Base-by-base conservation (phyloP, 1,140 invertebrate species). In the Drosophila nebulosa region DNA sequence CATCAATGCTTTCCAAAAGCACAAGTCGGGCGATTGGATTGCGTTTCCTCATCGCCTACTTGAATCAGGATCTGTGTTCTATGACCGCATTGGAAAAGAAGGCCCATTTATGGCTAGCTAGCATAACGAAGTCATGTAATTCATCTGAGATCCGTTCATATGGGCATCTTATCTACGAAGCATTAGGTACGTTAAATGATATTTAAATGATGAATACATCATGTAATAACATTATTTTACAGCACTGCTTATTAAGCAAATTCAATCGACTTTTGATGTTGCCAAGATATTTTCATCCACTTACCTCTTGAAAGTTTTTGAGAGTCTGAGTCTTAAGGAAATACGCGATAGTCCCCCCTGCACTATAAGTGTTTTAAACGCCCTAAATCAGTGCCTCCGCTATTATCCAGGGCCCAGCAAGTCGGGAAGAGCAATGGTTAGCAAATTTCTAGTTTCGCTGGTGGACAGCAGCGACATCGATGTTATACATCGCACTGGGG, bases 361-460 rank as follows among this genome's bases (percentile, higher is more conserved):
- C 7, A 67, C 69, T 1, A 30, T 71, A 24, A 14, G 58, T 1
- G 26, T 35, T 9, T 26, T 75, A 26, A 71, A 75, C 14, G 35
- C 63, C 4, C 3, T 75, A 18, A 36, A 59, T 3, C 35, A 66
- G 50, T 71, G 72, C 32, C 16, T 75, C 10, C 58, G 58, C 10
- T 63, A 67, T 14, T 75, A 75, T 30, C 68, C 72, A 9, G 72
- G 69, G 9, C 72, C 59, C 1, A 75, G 72, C 55, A 75, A 75
- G 53, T 58, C 63, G 0, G 63, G 42, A 16, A 71, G 61, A 12
- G 16, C 24, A 6, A 10, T 58, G 32, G 55, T 71, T 21, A 9
- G n/a, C 1, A 22, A 52, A n/a, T 71, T 42, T 5, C 26, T 75
- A 50, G 5, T 55, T 35, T 42, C 63, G 5, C 14, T 71, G 22